Conservation (phyloP, 2,888 invertebrate genomes). For the Lasioglossum malachurum region DNA sequence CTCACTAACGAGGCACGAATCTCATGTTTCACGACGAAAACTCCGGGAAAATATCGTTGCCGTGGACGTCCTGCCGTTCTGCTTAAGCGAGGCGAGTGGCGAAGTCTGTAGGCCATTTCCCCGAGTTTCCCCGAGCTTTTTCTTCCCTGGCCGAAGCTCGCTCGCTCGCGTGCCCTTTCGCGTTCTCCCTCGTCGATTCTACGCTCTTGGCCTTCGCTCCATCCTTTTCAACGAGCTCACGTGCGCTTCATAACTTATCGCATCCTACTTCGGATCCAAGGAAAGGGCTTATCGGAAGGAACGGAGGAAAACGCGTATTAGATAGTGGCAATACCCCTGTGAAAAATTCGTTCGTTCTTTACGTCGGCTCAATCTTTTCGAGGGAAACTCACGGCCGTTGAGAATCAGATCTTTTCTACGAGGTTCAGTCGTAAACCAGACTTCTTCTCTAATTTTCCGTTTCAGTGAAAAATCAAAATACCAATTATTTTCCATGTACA, state of each 20-base stretch:
- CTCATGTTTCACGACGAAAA: constrained; percentile 62
- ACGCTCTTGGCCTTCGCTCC: constrained; percentile 11
- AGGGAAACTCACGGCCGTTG: neutral
- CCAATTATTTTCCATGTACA: neutral
- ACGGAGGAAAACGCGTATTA: constrained; percentile 34
- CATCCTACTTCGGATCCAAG: constrained; percentile 26
- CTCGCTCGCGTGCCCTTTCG: constrained; percentile 1
- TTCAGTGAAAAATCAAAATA: neutral
- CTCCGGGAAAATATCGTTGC: constrained; percentile 67
- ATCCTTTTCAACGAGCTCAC: constrained; percentile 25
- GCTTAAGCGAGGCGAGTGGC: constrained; percentile 72
- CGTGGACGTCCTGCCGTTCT: constrained; percentile 44
- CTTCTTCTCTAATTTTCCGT: neutral
- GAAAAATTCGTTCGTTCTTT: constrained; percentile 36
- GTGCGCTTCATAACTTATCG: constrained; percentile 39
- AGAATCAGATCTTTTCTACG: neutral
- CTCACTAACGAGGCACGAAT: constrained; percentile 75
- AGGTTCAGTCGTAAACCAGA: neutral
- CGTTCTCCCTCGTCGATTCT: neutral
- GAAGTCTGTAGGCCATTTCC: constrained; percentile 77
- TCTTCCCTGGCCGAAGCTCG: constrained; percentile 18
- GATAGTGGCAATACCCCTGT: constrained; percentile 13
- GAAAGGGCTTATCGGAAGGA: constrained; percentile 16
- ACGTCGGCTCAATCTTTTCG: neutral
- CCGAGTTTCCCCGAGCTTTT: constrained; percentile 59